Conservation (phyloP, 37 sponge, comb jelly and placozoan genomes). For the Haliclona indistincta region DNA sequence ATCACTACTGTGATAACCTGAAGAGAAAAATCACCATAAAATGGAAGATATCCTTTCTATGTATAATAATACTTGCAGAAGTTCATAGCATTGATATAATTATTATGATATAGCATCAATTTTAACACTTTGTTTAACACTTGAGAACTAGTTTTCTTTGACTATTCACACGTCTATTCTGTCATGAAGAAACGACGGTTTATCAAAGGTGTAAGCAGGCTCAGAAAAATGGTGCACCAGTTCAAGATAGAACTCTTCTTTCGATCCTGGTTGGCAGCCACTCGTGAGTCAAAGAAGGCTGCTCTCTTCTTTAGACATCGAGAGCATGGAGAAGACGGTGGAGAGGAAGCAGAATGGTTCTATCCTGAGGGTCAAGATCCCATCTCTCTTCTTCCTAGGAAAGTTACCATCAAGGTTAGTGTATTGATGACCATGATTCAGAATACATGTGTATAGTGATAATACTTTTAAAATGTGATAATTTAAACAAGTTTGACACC, state of each 20-base stretch:
- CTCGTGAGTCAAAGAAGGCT: neutral
- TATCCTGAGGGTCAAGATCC: conserved; percentile 74
- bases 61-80: neutral
- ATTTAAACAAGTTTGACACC: neutral
- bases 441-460: neutral
- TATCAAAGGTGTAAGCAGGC: neutral
- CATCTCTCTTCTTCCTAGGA: conserved; percentile 57
- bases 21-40: conserved; percentile 8
- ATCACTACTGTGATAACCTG: conserved; percentile 18
- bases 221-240: neutral
- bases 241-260: conserved; percentile 1
- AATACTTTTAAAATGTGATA: neutral
- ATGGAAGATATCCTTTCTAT: conserved; percentile 43
- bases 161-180: conserved; percentile 21
- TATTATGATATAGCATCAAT: neutral
- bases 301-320: conserved; percentile 1
- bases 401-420: conserved; percentile 56
- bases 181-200: conserved; percentile 1
- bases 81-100: neutral
- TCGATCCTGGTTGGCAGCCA: conserved; percentile 47
- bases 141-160: conserved; percentile 1
- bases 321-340: conserved; percentile 15
- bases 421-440: neutral
- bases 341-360: conserved; percentile 56
- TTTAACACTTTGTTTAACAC: neutral